Conservation (phyloP, 2,888 invertebrate genomes). For the Helobdella robusta region DNA sequence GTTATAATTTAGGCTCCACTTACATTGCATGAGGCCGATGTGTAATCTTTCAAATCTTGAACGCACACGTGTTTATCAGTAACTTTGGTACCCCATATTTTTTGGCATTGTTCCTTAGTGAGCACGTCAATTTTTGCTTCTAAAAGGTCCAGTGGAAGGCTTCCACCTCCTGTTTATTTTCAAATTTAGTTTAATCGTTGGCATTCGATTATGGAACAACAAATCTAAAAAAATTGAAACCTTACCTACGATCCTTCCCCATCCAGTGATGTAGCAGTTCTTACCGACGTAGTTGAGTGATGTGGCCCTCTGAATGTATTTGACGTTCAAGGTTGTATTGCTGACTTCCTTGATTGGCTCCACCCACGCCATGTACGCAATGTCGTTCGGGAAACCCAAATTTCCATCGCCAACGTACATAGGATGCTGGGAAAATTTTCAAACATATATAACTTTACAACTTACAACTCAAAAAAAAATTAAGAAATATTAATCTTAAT, state of each 20-base stretch:
- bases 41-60: not conserved
- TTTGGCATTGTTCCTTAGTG: constrained; percentile 3
- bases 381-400: constrained; percentile 24
- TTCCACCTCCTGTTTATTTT: constrained; percentile 15
- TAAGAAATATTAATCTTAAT: no score
- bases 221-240: no score
- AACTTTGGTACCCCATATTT: not conserved
- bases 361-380: constrained; percentile 9
- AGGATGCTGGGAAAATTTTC: no score
- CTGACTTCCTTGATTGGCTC: constrained; percentile 8
- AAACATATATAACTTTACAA: no score
- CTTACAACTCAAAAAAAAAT: no score
- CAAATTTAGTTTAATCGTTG: no score
- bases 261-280: constrained; percentile 27
- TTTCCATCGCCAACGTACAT: not conserved
- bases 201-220: no score
- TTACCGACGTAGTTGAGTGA: constrained; percentile 12
- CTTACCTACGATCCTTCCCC: constrained; percentile 26
- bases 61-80: constrained; percentile 20
- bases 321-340: constrained; percentile 8
- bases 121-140: constrained; percentile 19
- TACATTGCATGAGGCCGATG: constrained; percentile 22
- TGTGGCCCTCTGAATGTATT: constrained; percentile 20
- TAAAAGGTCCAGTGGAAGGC: constrained; percentile 4
- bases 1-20: no score